Conservation (phyloP, 92 coral and sea anemone genomes). For the Palythoa grandiflora region DNA sequence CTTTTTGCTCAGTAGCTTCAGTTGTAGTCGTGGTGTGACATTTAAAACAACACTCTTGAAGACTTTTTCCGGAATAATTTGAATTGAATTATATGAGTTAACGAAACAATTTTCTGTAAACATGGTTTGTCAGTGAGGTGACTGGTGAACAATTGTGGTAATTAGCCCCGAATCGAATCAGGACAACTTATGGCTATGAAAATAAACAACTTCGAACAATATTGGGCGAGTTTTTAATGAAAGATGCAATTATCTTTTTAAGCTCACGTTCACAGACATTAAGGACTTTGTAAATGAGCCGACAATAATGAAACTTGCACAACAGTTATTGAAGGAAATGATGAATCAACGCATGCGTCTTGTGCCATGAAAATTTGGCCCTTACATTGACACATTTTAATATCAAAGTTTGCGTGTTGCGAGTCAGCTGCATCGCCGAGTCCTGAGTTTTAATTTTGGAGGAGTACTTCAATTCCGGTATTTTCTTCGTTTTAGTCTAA, state of each 20-base stretch:
- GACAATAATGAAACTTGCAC: not conserved
- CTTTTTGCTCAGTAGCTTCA: not conserved
- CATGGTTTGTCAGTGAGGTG: constrained; percentile 24
- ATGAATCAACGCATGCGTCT: constrained; percentile 31
- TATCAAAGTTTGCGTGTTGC: not conserved
- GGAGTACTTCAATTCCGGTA: not conserved
- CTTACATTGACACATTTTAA: not conserved
- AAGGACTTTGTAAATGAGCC: not conserved
- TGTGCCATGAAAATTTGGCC: not conserved
- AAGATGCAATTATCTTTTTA: constrained; percentile 32
- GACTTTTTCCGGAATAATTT: constrained; percentile 6
- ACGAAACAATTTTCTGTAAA: constrained; percentile 24
- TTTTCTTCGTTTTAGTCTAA: not conserved
- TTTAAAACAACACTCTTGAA: not conserved
- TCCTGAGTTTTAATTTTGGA: not conserved
- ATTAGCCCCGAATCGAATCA: constrained; percentile 22
- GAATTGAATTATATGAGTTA: constrained; percentile 26
- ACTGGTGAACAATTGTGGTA: constrained; percentile 10
- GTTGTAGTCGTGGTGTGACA: constrained; percentile 25
- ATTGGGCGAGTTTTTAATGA: constrained; percentile 22
- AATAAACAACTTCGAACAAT: constrained; percentile 10
- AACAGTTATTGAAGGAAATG: constrained; percentile 8
- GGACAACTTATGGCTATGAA: not conserved
- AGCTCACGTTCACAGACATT: constrained; percentile 2
- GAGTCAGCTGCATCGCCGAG: not conserved